These are phyloP conservation scores for Chrysocyon brachyurus DNA, from an alignment of 2,797 vertebrate genomes.

Conservation along the genomic window DNA sequence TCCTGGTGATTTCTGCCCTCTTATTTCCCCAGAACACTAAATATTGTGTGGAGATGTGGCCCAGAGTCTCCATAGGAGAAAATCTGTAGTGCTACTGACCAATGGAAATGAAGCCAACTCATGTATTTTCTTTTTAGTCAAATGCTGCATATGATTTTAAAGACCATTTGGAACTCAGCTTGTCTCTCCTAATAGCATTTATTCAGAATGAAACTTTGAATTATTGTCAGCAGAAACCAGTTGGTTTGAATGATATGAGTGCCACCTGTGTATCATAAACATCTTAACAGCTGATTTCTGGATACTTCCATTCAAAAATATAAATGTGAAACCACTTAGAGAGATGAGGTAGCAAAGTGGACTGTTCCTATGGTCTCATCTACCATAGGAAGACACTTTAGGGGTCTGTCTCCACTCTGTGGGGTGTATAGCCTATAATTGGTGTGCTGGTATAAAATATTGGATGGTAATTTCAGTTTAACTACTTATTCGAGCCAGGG, in stretches of 20 bases:
- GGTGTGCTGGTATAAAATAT: background rate
- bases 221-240: background rate
- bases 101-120: background rate
- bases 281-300: background rate
- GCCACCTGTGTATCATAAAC: background rate
- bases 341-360: background rate
- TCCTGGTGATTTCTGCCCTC: background rate
- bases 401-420: background rate
- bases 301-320: background rate
- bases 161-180: slow-evolving; percentile 7
- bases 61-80: background rate
- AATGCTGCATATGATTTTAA: background rate
- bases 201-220: slow-evolving; percentile 19
- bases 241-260: background rate
- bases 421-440: background rate
- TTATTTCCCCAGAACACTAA: background rate
- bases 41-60: background rate
- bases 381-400: background rate
- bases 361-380: background rate
- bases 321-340: background rate
- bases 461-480: background rate
- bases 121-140: background rate
- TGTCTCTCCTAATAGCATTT: background rate
- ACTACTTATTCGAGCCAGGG: background rate
- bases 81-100: background rate